Evolutionary conservation across 2,888 invertebrate genomes (phyloP).

Genomic region (Xanthia icteritia): DNA sequence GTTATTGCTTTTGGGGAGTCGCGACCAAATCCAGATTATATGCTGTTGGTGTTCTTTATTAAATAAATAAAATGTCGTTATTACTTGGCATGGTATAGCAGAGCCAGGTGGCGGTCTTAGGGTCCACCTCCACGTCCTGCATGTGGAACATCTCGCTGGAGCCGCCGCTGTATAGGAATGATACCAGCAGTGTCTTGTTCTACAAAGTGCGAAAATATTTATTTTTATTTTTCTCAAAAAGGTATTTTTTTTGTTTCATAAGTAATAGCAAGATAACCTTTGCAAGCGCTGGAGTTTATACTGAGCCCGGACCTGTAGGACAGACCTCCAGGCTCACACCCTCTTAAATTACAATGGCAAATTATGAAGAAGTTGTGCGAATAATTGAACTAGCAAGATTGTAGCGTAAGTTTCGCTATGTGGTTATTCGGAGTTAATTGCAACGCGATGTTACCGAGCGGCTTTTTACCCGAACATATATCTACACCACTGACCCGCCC

Average conservation of each 20-base stretch:
- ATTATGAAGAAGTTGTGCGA: background rate
- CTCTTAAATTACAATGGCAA: background rate
- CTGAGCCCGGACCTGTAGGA: background rate
- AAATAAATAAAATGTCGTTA: constrained; percentile 3
- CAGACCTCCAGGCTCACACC: background rate
- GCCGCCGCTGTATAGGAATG: constrained; percentile 96
- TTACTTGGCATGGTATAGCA: constrained; percentile 94
- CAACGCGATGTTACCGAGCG: background rate
- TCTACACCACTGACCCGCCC: no score
- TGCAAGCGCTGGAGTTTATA: background rate
- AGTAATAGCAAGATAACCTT: background rate
- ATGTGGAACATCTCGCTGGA: constrained; percentile 95
- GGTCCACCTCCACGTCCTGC: constrained; percentile 96
- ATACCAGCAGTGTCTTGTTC: constrained; percentile 96
- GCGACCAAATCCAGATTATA: no score
- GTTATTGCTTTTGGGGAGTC: no score
- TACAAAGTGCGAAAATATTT: constrained; percentile 81
- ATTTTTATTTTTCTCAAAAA: background rate
- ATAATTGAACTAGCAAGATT: background rate
- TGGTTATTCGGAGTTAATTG: background rate
- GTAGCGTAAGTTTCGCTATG: background rate
- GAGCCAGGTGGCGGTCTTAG: constrained; percentile 97
- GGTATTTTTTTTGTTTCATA: no score
- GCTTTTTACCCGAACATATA: no score
- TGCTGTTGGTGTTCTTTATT: background rate